These are phyloP conservation scores for Sarotherodon lohbergeri DNA, from an alignment of 2,113 vertebrate species.

Conservation along the genomic window DNA sequence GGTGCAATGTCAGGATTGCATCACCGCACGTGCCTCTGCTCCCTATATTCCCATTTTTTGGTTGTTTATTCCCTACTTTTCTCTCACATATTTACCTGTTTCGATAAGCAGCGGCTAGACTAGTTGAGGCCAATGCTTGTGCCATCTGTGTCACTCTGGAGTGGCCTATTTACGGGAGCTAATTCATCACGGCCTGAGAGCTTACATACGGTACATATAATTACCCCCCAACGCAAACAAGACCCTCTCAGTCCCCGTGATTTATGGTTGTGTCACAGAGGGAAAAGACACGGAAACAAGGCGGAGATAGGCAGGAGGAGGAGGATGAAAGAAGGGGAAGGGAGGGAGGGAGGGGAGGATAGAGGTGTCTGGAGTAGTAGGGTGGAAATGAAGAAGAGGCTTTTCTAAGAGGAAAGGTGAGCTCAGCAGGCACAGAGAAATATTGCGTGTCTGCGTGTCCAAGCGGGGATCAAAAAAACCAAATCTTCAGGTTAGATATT, in stretches of 20 bases:
- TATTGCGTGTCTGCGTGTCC: not conserved
- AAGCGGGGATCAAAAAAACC: not conserved
- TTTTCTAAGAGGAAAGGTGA: not conserved
- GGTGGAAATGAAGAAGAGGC: not conserved
- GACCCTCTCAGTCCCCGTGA: slow-evolving; percentile 54
- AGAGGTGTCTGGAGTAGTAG: not conserved
- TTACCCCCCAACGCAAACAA: slow-evolving; percentile 69
- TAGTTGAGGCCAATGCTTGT: slow-evolving; percentile 15
- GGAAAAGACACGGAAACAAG: slow-evolving; percentile 8
- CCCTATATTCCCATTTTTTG: not conserved
- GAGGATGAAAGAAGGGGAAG: not conserved
- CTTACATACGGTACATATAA: slow-evolving; percentile 67
- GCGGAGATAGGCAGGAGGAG: slow-evolving; percentile 8
- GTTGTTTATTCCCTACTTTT: not conserved
- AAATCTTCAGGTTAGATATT: not conserved
- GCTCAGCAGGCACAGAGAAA: not conserved
- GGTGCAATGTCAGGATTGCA: not conserved
- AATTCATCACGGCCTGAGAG: slow-evolving; percentile 72
- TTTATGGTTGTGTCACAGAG: slow-evolving; percentile 66
- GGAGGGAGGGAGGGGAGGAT: not conserved
- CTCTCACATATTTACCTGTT: slow-evolving; percentile 16
- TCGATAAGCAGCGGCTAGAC: not conserved
- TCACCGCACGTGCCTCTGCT: not conserved
- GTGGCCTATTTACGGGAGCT: slow-evolving; percentile 69
- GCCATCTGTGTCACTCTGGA: slow-evolving; percentile 67